Evolutionary conservation across 1,140 invertebrate species (phyloP).

Genomic region (Orchesella cincta): DNA sequence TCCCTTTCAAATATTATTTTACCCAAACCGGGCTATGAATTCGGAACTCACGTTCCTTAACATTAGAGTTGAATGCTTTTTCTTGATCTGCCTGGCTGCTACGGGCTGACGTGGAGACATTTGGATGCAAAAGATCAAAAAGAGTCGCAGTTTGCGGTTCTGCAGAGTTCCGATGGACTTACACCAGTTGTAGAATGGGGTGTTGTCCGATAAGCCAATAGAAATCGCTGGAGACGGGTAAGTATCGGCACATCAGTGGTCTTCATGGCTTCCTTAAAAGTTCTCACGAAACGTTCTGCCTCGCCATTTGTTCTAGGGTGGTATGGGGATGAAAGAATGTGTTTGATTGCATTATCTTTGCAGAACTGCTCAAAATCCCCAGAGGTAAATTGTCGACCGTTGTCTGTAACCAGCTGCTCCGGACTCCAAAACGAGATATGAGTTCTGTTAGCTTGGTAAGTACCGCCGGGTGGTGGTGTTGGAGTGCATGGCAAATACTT

Average conservation of each 20-base stretch:
- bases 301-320: too few relatives aligned
- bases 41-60: not conserved
- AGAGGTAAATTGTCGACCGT: constrained; percentile 51
- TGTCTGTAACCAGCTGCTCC: constrained; percentile 48
- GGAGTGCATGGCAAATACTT: constrained; percentile 48
- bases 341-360: too few relatives aligned
- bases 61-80: not conserved
- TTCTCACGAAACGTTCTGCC: too few relatives aligned
- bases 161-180: constrained; percentile 40
- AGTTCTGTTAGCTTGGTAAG: constrained; percentile 45
- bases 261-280: too few relatives aligned
- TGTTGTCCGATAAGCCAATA: constrained; percentile 51
- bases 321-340: too few relatives aligned
- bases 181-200: constrained; percentile 52
- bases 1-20: not conserved
- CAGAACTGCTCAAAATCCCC: too few relatives aligned
- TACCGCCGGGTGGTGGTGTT: too few relatives aligned
- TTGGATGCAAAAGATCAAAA: not conserved
- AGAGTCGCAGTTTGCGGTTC: not conserved
- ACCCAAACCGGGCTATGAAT: not conserved
- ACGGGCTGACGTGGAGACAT: not conserved
- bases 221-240: constrained; percentile 50
- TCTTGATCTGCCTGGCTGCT: not conserved
- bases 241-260: too few relatives aligned
- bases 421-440: constrained; percentile 49